Base-by-base conservation (phyloP, 2,797 vertebrate genomes). In the Salmo trutta region DNA sequence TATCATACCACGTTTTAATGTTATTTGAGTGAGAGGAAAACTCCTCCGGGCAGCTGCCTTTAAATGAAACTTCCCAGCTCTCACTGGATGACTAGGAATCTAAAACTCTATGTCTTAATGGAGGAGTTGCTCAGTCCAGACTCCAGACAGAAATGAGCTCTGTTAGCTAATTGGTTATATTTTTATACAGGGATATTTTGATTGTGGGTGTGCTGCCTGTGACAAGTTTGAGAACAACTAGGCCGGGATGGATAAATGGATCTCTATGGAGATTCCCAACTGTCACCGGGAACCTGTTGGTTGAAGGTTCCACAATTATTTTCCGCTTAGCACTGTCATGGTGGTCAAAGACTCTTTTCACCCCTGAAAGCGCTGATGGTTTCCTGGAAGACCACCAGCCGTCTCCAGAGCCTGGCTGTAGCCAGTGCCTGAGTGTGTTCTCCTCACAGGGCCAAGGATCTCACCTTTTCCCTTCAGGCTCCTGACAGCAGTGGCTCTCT, bases 281-380 rank as follows among this genome's bases (percentile, higher is more conserved):
- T 77, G 88, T 84, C 79, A 83, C 72, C 79, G 77, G 73, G 0
- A 0, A 68, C 62, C 76, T 76, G 75, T 75, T 41, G 27, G 75
- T 62, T 62, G 56, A 62, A 62, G 56, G 56, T 62, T 62, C 78
- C 67, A 76, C 76, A 74, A 78, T 76, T 83, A 79, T 73, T 54
- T 73, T 33, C 76, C 83, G 68, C 80, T 53, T 17, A 78, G 81
- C 80, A 81, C 87, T 81, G 82, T 85, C 86, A 79, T 76, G 83
- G 84, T 83, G 85, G 75, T 91, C 91, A 93, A 90, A 87, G 88
- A 90, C 68, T 79, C 80, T 90, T 91, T 91, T 93, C 82, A 91
- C 86, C 73, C 81, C 73, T 53, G 71, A 85, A 85, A 77, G 81
- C 72, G 75, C 73, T 84, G 76, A 79, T 36, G 1, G 81, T 78